Percentiles rank a stretch among this genome's conserved stretches.
Evolutionary conservation across 2,888 invertebrate species (phyloP).

Genomic region (Cataglyphis altisquamis): DNA sequence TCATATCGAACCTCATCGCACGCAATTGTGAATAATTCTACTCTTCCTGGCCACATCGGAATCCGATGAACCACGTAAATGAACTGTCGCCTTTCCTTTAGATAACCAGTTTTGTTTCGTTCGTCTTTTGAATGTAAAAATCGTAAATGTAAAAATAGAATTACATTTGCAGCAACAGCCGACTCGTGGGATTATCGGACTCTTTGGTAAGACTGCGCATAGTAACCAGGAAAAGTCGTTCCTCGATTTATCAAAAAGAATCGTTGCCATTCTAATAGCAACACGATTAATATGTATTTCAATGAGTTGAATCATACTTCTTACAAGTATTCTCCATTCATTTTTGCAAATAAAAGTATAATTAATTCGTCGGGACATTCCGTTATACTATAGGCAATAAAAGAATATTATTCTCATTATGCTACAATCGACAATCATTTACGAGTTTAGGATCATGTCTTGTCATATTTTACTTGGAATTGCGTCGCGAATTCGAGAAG

Average conservation of each 20-base stretch:
- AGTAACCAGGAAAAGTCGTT: constrained; percentile 22
- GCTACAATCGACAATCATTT: constrained; percentile 13
- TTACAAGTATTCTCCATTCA: neutral
- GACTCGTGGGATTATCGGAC: neutral
- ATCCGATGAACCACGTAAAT: neutral
- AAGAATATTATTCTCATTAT: constrained; percentile 44
- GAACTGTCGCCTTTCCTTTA: neutral
- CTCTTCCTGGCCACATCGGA: constrained; percentile 3
- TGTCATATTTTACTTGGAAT: neutral
- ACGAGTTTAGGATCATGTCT: neutral
- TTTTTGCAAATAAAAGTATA: neutral
- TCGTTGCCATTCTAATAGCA: constrained; percentile 8
- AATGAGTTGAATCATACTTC: neutral
- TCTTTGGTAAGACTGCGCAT: neutral
- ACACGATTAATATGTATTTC: constrained; percentile 14
- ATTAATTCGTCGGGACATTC: constrained; percentile 15
- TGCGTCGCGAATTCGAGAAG: neutral
- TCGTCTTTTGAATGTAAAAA: constrained; percentile 42
- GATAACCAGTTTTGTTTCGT: constrained; percentile 7
- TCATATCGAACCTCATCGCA: constrained; percentile 31
- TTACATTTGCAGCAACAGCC: constrained; percentile 25
- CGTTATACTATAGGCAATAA: constrained; percentile 28
- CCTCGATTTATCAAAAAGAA: constrained; percentile 39
- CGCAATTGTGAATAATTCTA: neutral
- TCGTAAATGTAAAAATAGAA: constrained; percentile 48